phyloP scores from a whole-genome alignment of 2,113 vertebrate genomes.

The Oenanthe melanoleuca region DNA sequence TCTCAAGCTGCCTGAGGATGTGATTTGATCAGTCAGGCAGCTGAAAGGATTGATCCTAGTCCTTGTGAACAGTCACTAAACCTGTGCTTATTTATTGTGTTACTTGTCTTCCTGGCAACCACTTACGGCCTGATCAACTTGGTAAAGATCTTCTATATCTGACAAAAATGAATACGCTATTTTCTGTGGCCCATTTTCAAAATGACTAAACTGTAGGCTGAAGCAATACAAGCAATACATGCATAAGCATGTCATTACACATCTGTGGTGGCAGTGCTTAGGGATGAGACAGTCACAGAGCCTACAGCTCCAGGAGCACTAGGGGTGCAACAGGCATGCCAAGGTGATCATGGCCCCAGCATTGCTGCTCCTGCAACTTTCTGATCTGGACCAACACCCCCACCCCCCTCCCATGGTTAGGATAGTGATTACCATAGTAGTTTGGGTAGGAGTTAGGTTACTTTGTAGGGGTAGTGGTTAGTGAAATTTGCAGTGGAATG shows the following conservation, averaged over 20 bases:
- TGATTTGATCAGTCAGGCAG: constrained; percentile 47
- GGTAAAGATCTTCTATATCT: neutral
- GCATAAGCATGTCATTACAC: neutral
- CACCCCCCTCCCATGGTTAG: too few relatives aligned
- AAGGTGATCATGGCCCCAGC: accelerated
- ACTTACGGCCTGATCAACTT: constrained; percentile 11
- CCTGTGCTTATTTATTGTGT: constrained; percentile 50
- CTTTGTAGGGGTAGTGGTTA: too few relatives aligned
- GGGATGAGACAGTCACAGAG: neutral
- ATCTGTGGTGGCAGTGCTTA: neutral
- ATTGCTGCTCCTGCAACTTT: too few relatives aligned
- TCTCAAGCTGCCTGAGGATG: constrained; percentile 42
- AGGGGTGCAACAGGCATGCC: neutral
- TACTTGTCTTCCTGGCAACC: constrained; percentile 32
- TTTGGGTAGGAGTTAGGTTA: neutral
- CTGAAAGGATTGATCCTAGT: constrained; percentile 47
- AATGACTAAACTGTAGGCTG: neutral
- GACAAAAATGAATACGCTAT: neutral
- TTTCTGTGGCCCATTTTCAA: constrained; percentile 27
- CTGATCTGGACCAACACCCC: neutral
- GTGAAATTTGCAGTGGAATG: too few relatives aligned
- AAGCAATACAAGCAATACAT: neutral
- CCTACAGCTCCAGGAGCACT: neutral
- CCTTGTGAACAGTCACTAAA: constrained; percentile 33
- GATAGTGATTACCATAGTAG: too few relatives aligned